Evolutionary conservation across 2,888 invertebrate genomes (phyloP).

Genomic region (Polydrusus pterygomalis): DNA sequence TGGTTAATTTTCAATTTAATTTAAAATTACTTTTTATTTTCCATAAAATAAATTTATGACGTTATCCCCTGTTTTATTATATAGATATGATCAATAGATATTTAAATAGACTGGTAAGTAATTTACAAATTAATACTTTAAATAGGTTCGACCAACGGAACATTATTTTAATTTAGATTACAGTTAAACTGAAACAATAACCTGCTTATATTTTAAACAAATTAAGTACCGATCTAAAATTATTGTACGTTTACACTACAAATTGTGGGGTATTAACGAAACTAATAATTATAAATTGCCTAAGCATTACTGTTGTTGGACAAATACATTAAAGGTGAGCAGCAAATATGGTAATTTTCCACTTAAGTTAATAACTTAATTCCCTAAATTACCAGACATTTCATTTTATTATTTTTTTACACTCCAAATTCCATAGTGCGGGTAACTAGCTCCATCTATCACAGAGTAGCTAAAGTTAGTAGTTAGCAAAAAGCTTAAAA

Average conservation of each 20-base stretch:
- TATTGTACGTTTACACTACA: conserved; percentile 24
- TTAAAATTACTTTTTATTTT: too few species aligned
- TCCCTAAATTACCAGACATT: conserved; percentile 23
- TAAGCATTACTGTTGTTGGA: conserved; percentile 32
- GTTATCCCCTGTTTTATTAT: too few species aligned
- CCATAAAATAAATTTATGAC: too few species aligned
- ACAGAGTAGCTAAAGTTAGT: conserved; percentile 28
- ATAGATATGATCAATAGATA: too few species aligned
- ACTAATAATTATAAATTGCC: conserved; percentile 28
- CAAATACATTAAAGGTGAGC: conserved; percentile 34
- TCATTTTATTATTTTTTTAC: conserved; percentile 23
- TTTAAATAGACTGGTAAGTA: too few species aligned
- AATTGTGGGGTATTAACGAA: conserved; percentile 23
- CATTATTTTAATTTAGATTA: background rate
- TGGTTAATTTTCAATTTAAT: too few species aligned
- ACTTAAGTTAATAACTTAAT: conserved; percentile 52
- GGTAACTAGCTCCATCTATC: conserved; percentile 51
- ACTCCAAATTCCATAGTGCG: background rate
- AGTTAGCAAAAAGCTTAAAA: too few species aligned
- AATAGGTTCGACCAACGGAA: too few species aligned
- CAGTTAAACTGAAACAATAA: background rate
- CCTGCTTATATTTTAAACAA: background rate
- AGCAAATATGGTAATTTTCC: conserved; percentile 47
- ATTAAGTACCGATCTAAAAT: conserved; percentile 7
- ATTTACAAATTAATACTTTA: background rate